These are phyloP conservation scores for Rhegmatorhina hoffmannsi DNA, from an alignment of 2,113 vertebrate genomes.

Conservation along the genomic window DNA sequence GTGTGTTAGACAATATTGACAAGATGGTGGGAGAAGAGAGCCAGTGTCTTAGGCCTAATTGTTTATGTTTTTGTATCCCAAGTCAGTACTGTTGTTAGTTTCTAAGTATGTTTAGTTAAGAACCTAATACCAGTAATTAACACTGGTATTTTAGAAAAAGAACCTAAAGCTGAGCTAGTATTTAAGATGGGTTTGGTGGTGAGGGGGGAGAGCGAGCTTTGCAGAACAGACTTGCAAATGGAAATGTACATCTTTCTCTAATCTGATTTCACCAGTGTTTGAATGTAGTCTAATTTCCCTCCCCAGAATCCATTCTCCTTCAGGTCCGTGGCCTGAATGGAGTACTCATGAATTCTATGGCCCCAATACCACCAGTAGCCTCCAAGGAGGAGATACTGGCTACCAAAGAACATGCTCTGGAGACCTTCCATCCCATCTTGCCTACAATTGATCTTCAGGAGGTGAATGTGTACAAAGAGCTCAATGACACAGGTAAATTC, in stretches of 20 bases:
- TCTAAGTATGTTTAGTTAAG: background rate
- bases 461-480: conserved; percentile 77
- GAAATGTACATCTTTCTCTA: rapidly evolving
- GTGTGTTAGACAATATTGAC: background rate
- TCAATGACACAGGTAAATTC: conserved; percentile 77
- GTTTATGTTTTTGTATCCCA: background rate
- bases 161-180: background rate
- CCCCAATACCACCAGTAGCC: conserved; percentile 80
- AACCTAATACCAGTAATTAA: background rate
- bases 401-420: conserved; percentile 77
- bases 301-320: conserved; percentile 84
- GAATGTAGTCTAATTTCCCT: background rate
- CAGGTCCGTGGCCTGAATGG: conserved; percentile 85
- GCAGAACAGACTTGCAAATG: background rate
- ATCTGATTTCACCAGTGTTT: background rate
- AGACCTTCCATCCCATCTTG: conserved; percentile 88
- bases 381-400: conserved; percentile 80
- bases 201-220: background rate
- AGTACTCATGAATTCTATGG: conserved; percentile 76
- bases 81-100: background rate
- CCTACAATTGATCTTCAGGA: conserved; percentile 90
- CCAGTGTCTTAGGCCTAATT: background rate
- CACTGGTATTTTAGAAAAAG: background rate
- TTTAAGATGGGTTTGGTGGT: background rate
- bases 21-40: background rate